A percentile compares a stretch with the other conserved stretches of the same genome.
These are phyloP conservation scores for Dendroctonus valens DNA, from an alignment of 1,140 invertebrate species.

Conservation along the genomic window DNA sequence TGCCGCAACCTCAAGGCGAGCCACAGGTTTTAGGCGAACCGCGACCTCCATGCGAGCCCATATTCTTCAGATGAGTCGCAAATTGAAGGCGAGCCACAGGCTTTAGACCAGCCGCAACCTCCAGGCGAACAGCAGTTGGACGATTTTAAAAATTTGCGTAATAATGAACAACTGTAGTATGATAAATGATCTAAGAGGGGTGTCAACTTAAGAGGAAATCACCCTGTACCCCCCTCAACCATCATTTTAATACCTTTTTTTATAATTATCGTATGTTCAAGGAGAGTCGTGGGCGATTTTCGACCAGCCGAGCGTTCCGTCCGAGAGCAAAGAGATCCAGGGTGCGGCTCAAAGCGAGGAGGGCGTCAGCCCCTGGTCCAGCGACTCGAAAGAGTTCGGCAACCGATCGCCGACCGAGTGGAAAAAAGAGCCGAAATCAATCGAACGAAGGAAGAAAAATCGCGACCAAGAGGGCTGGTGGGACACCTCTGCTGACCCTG, in stretches of 20 bases:
- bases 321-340: constrained; percentile 46
- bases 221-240: neutral
- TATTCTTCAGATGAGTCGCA: too few relatives aligned
- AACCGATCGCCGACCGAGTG: constrained; percentile 52
- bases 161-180: too few relatives aligned
- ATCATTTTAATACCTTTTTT: neutral
- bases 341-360: constrained; percentile 52
- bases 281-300: constrained; percentile 50
- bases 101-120: too few relatives aligned
- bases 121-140: too few relatives aligned
- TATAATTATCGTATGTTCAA: constrained; percentile 1
- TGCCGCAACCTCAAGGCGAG: too few relatives aligned
- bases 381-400: constrained; percentile 68
- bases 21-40: too few relatives aligned
- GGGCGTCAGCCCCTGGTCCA: constrained; percentile 70
- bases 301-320: constrained; percentile 41
- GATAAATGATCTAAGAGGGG: too few relatives aligned
- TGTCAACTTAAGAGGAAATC: too few relatives aligned
- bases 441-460: constrained; percentile 50
- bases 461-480: constrained; percentile 51
- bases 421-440: constrained; percentile 52
- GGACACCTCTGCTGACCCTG: constrained; percentile 47
- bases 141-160: too few relatives aligned
- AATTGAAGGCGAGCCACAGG: too few relatives aligned
- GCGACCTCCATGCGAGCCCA: too few relatives aligned